Evolutionary conservation across 2,797 vertebrate species (phyloP).

Genomic region (Syndactyla subalaris): DNA sequence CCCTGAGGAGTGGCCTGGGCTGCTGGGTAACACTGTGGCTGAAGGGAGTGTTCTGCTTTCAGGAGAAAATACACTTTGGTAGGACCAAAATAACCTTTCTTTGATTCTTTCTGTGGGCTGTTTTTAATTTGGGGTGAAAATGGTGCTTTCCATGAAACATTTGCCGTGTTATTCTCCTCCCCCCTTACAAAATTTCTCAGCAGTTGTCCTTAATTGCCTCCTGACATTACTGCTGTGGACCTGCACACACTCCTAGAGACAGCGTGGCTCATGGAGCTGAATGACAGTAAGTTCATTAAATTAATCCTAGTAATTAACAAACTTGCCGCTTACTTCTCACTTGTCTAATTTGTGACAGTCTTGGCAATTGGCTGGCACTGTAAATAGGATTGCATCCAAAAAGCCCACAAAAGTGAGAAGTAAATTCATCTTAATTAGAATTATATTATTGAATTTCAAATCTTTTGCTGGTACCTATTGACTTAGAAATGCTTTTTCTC

Average conservation of each 20-base stretch:
- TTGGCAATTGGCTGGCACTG: slow-evolving; percentile 81
- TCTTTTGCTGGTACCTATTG: slow-evolving; percentile 74
- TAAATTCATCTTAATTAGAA: slow-evolving; percentile 88
- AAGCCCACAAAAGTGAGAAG: slow-evolving; percentile 76
- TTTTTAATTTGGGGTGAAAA: slow-evolving; percentile 36
- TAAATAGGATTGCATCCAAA: slow-evolving; percentile 80
- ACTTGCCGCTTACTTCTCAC: slow-evolving; percentile 72
- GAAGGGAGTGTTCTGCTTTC: slow-evolving; percentile 3
- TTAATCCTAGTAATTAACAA: slow-evolving; percentile 79
- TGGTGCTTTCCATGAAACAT: background rate
- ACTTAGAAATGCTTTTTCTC: slow-evolving; percentile 18
- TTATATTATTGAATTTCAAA: slow-evolving; percentile 73
- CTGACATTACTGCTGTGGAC: slow-evolving; percentile 62
- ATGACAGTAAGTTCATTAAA: slow-evolving; percentile 79
- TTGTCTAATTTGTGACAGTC: slow-evolving; percentile 73
- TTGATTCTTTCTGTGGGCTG: slow-evolving; percentile 17
- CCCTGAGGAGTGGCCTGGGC: background rate
- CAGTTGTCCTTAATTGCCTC: slow-evolving; percentile 50
- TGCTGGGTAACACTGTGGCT: background rate
- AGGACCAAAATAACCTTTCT: background rate
- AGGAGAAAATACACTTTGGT: background rate
- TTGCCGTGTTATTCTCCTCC: background rate
- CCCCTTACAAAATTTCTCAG: slow-evolving; percentile 1
- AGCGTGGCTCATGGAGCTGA: slow-evolving; percentile 74
- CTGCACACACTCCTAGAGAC: slow-evolving; percentile 52